phyloP scores from a whole-genome alignment of 2,113 vertebrate genomes.

The Rattus norvegicus region DNA sequence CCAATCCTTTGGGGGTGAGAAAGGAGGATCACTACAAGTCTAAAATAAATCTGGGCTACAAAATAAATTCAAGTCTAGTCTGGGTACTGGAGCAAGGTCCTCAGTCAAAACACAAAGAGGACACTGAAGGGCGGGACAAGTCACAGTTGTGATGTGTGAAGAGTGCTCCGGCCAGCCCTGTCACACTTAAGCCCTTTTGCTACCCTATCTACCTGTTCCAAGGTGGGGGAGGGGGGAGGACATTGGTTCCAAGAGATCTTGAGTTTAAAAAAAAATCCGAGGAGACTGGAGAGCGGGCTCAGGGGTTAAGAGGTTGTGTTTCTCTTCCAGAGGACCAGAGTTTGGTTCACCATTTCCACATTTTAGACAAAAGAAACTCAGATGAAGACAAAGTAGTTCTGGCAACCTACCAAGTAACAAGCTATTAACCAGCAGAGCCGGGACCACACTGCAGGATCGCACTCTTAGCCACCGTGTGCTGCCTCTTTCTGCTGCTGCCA shows the following conservation, averaged over 20 bases:
- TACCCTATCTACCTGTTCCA: neutral
- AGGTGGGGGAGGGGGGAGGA: neutral
- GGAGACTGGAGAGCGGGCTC: neutral
- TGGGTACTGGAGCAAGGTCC: too few relatives aligned
- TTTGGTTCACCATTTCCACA: neutral
- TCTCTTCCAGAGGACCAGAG: neutral
- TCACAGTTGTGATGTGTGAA: neutral
- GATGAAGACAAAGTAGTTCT: neutral
- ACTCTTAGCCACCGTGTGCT: neutral
- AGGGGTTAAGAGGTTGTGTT: neutral
- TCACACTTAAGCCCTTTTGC: neutral
- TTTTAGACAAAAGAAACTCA: neutral
- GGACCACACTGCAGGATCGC: neutral
- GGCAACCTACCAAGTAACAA: conserved; percentile 18
- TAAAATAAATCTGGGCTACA: neutral
- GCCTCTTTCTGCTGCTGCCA: neutral
- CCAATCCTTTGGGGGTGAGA: neutral
- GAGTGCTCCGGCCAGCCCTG: neutral
- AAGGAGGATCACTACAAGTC: neutral
- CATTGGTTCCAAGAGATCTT: neutral
- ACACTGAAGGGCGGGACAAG: neutral
- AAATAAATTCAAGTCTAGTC: neutral
- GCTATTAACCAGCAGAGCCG: neutral
- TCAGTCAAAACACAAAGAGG: neutral
- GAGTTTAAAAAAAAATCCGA: neutral